Base-by-base conservation (phyloP, 2,113 vertebrate species). In the Hippocampus barbouri region DNA sequence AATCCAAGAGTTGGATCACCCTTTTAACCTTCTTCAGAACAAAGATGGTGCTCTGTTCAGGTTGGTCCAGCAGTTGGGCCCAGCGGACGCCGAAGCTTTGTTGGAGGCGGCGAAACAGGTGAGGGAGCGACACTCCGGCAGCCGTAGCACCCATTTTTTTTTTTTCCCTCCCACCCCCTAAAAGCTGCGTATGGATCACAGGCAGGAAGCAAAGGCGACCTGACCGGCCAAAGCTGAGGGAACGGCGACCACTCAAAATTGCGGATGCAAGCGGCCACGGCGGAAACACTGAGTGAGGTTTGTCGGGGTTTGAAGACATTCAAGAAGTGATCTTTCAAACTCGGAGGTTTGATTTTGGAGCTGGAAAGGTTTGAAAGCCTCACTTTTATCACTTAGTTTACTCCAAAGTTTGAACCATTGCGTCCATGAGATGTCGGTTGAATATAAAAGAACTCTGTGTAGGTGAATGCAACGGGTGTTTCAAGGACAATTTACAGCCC, bases 51-150 rank as follows among this genome's bases (percentile, higher is more conserved):
- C 75, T 27, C 34, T 89, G 30, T 79, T 84, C 79, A 89, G 79
- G 38, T 45, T 85, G 82, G 85, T 83, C 30, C 85, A 88, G 2
- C 85, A 88, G 80, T 68, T 47, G 66, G 85, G 86, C 2, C 54
- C 21, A 1, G 15, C 72, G 0, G 85, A 86, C 72, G 86, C 83
- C 3, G 75, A 70, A 0, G 81, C 78, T 3, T 74, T 89, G 56
- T 40, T 83, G 41, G 61, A 77, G 63, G 25, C 70, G 2, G 80
- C 83, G 54, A 75, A 41, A 43, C 45, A 75, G 81, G 77, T 81
- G 70, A 74, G 40, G 0, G 20, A 59, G 27, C n/a, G 16, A 20
- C 27, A 51, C 62, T 5, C 38, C 2, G 40, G 5, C 9, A 41
- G 34, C 59, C 27, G 16, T 0, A 61, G 14, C 14, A 8, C 41